Evolutionary conservation across 2,113 vertebrate species (phyloP).

Genomic region (Pogona vitticeps): DNA sequence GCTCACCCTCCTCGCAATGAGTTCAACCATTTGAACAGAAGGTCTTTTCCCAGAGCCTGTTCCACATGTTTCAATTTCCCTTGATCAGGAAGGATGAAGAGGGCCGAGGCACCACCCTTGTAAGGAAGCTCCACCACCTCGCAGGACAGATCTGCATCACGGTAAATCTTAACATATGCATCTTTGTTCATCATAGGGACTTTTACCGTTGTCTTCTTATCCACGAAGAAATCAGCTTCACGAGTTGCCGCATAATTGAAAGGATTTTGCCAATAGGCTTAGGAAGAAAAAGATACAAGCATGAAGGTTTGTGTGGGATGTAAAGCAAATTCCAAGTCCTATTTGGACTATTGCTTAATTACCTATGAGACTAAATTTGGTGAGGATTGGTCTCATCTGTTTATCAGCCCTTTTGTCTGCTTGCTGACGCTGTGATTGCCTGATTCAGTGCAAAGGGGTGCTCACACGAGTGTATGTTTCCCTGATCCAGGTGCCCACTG

Average conservation of each 20-base stretch:
- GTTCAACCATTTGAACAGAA: slow-evolving; percentile 33
- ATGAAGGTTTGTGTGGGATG: no score
- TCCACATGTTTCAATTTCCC: slow-evolving; percentile 79
- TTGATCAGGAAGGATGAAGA: slow-evolving; percentile 79
- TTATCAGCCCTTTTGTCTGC: no score
- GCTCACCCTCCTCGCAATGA: no score
- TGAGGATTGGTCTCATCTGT: no score
- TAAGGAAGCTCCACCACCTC: slow-evolving; percentile 80
- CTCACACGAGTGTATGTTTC: no score
- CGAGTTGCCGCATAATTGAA: slow-evolving; percentile 71
- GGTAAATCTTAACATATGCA: slow-evolving; percentile 2
- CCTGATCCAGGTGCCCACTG: no score
- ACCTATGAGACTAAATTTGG: no score
- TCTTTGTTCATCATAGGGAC: slow-evolving; percentile 52
- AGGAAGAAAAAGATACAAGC: slow-evolving; percentile 13
- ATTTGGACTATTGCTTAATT: no score
- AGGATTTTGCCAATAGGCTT: slow-evolving; percentile 81
- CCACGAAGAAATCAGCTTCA: slow-evolving; percentile 65
- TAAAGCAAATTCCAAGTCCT: no score
- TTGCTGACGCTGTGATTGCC: no score
- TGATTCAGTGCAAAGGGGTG: no score
- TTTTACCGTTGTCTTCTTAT: slow-evolving; percentile 29
- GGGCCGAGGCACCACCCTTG: slow-evolving; percentile 70
- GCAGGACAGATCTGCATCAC: slow-evolving; percentile 64
- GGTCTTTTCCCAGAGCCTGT: slow-evolving; percentile 41